Evolutionary conservation across 30 jellyfish, hydroid and myxozoan genomes (phyloP).

Genomic region (Phacellophora camtschatica): DNA sequence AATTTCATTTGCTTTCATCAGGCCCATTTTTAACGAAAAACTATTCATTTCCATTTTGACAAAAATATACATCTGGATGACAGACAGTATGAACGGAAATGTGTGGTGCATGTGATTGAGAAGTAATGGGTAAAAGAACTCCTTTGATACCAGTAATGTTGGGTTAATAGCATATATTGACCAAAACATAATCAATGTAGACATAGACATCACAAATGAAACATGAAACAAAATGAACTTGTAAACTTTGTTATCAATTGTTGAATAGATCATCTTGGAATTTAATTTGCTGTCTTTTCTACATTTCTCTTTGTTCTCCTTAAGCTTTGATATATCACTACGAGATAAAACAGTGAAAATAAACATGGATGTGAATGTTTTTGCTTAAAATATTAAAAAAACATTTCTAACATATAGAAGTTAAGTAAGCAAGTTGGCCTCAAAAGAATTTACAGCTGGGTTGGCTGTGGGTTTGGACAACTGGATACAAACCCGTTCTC

Average conservation of each 20-base stretch:
- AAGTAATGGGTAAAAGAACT: constrained; percentile 30
- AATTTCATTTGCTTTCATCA: constrained; percentile 41
- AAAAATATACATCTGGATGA: constrained; percentile 40
- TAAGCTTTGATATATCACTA: too few species aligned
- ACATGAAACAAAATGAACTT: constrained; percentile 45
- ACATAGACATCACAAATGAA: constrained; percentile 45
- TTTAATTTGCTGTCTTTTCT: background rate
- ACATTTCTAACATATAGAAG: too few species aligned
- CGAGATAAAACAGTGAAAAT: too few species aligned
- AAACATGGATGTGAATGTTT: too few species aligned
- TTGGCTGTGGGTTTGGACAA: too few species aligned
- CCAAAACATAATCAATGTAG: constrained; percentile 55
- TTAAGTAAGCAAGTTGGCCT: too few species aligned
- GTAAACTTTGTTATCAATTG: background rate
- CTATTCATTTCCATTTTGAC: constrained; percentile 56
- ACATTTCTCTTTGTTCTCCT: background rate
- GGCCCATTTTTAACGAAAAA: constrained; percentile 35
- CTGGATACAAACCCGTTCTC: too few species aligned
- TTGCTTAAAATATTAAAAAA: too few species aligned
- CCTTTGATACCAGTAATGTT: constrained; percentile 37
- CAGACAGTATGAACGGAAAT: constrained; percentile 44
- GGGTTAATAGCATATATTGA: constrained; percentile 39
- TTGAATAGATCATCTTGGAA: background rate
- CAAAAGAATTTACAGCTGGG: too few species aligned
- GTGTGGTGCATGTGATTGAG: constrained; percentile 74